A percentile compares a stretch with the other conserved stretches of the same genome.
phyloP scores from a whole-genome alignment of 1,140 invertebrate species.

The Triops longicaudatus region DNA sequence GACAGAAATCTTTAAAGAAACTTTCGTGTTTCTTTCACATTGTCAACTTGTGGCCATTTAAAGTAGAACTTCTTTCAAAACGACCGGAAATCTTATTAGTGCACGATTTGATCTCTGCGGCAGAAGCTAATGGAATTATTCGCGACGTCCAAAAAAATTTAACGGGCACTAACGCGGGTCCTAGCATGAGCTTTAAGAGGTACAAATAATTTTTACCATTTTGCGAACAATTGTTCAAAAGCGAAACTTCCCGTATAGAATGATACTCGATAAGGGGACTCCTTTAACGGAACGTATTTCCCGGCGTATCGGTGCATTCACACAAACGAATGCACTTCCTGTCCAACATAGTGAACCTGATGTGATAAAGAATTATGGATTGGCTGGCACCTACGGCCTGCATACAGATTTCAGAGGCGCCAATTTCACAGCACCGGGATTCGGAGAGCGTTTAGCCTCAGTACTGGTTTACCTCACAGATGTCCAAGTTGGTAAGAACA shows the following conservation, averaged over 20 bases:
- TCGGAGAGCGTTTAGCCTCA: constrained; percentile 2
- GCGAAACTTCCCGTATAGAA: not conserved
- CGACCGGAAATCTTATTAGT: not conserved
- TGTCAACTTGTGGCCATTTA: not conserved
- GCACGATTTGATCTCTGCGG: not conserved
- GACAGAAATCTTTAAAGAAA: not conserved
- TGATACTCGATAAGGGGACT: not conserved
- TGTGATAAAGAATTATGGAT: constrained; percentile 20
- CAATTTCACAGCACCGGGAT: not conserved
- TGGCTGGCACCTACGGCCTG: constrained; percentile 15
- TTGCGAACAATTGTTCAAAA: not conserved
- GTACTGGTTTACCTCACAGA: constrained; percentile 20
- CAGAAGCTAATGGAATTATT: not conserved
- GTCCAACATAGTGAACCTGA: not conserved
- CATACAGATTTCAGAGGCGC: constrained; percentile 13
- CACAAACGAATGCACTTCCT: not conserved
- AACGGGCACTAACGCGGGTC: not conserved
- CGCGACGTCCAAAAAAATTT: not conserved
- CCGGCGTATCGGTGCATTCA: not conserved
- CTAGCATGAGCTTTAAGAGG: constrained; percentile 22
- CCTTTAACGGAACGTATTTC: not conserved
- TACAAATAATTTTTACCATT: not conserved
- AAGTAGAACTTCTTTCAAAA: not conserved
- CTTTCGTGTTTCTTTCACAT: not conserved
- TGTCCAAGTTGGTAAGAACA: constrained; percentile 1